A percentile compares a stretch with the other conserved stretches of the same genome.
phyloP scores from a whole-genome alignment of 1,140 invertebrate species.

The Teleogryllus occipitalis region DNA sequence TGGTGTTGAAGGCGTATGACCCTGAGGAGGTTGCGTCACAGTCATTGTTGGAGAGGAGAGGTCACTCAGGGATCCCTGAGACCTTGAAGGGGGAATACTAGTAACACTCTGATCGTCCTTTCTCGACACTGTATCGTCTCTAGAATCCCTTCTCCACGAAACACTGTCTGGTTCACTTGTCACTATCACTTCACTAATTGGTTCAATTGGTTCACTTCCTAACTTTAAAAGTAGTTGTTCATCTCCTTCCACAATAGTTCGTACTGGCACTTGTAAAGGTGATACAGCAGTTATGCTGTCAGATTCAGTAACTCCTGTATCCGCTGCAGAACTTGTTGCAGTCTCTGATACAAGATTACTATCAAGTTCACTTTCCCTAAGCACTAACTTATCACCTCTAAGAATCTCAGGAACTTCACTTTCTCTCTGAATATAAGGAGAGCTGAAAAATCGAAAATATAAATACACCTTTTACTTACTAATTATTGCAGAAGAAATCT shows the following conservation, averaged over 20 bases:
- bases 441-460: slow-evolving; percentile 25
- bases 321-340: slow-evolving; percentile 3
- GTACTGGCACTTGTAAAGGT: not conserved
- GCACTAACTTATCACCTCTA: not conserved
- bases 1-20: slow-evolving; percentile 23
- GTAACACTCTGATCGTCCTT: not conserved
- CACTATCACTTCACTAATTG: slow-evolving; percentile 9
- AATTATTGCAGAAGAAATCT: too few relatives aligned
- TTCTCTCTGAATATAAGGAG: slow-evolving; percentile 29
- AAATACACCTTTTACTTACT: too few relatives aligned
- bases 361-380: not conserved
- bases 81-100: not conserved
- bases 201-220: slow-evolving; percentile 25
- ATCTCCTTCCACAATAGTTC: not conserved
- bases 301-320: not conserved
- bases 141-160: slow-evolving; percentile 9
- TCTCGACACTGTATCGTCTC: not conserved
- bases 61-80: slow-evolving; percentile 9
- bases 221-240: slow-evolving; percentile 16
- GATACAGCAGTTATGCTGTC: not conserved
- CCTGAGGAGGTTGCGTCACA: slow-evolving; percentile 16
- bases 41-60: slow-evolving; percentile 15
- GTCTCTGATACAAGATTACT: not conserved
- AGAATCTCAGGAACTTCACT: not conserved
- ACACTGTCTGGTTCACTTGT: not conserved